A percentile compares a stretch with the other conserved stretches of the same genome.
phyloP scores from a whole-genome alignment of 2,888 invertebrate species.

The Erpobdella octoculata region DNA sequence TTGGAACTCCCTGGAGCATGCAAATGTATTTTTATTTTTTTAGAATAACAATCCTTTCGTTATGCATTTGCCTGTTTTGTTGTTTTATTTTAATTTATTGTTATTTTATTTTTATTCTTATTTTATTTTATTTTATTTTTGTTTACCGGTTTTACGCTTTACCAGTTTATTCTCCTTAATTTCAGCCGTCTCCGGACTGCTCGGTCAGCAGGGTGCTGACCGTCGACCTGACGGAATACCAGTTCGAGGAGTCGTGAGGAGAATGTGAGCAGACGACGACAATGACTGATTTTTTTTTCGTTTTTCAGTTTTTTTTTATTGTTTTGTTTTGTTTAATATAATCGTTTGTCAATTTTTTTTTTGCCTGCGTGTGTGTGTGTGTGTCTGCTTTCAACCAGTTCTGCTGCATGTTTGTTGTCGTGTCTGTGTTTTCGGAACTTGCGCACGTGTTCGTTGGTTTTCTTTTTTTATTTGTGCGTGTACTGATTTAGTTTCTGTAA shows the following conservation, averaged over 20 bases:
- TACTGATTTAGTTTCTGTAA: no score
- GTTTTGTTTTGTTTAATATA: background rate
- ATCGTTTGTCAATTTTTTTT: slow-evolving; percentile 1
- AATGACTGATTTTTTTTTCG: background rate
- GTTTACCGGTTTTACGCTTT: background rate
- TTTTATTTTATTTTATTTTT: background rate
- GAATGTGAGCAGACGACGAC: background rate
- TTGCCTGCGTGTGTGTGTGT: background rate
- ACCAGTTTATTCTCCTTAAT: background rate
- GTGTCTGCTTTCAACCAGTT: background rate
- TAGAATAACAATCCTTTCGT: background rate
- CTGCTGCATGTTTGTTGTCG: no score
- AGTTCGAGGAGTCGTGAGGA: slow-evolving; percentile 22
- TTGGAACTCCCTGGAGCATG: no score
- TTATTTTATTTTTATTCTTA: background rate
- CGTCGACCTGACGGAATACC: slow-evolving; percentile 65
- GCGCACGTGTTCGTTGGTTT: no score
- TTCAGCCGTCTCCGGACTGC: slow-evolving; percentile 66
- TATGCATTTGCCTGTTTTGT: no score
- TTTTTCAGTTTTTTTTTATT: background rate
- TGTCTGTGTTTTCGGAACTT: no score
- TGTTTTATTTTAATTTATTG: no score
- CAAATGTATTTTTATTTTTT: no score
- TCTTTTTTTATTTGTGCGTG: no score
- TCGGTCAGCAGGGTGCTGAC: slow-evolving; percentile 81